Evolutionary conservation across 2,888 invertebrate species (phyloP).

Genomic region (Papilio demoleus): DNA sequence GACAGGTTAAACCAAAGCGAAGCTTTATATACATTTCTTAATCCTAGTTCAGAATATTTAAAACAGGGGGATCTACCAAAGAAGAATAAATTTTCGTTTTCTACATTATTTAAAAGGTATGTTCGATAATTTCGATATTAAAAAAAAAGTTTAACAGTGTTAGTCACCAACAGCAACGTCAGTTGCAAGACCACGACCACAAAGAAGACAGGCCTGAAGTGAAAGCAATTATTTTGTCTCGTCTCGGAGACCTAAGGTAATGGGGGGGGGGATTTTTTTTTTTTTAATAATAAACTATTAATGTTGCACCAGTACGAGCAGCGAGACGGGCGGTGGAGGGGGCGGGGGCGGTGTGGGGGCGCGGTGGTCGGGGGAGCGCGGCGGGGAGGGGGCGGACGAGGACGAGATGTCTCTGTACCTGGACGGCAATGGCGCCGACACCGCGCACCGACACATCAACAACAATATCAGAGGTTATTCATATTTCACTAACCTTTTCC

Average conservation of each 20-base stretch:
- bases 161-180: too few relatives aligned
- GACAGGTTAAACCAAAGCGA: constrained; percentile 94
- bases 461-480: too few relatives aligned
- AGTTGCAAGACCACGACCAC: too few relatives aligned
- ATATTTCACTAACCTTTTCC: too few relatives aligned
- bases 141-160: too few relatives aligned
- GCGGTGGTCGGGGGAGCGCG: constrained; percentile 85
- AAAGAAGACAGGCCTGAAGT: too few relatives aligned
- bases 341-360: constrained; percentile 69
- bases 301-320: constrained; percentile 76
- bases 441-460: too few relatives aligned
- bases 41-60: constrained; percentile 94
- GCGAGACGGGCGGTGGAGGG: constrained; percentile 67
- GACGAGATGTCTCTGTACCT: constrained; percentile 91
- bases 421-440: constrained; percentile 84
- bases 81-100: constrained; percentile 93
- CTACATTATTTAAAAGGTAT: constrained; percentile 93
- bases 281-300: too few relatives aligned
- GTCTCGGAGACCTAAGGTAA: too few relatives aligned
- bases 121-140: not conserved
- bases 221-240: too few relatives aligned
- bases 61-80: constrained; percentile 92
- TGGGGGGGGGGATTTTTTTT: too few relatives aligned
- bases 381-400: constrained; percentile 92
- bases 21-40: constrained; percentile 95